Percentiles rank a stretch among this genome's conserved stretches.
These are phyloP conservation scores for Philypnodon macrostomus DNA, from an alignment of 2,797 vertebrate genomes.

Conservation along the genomic window DNA sequence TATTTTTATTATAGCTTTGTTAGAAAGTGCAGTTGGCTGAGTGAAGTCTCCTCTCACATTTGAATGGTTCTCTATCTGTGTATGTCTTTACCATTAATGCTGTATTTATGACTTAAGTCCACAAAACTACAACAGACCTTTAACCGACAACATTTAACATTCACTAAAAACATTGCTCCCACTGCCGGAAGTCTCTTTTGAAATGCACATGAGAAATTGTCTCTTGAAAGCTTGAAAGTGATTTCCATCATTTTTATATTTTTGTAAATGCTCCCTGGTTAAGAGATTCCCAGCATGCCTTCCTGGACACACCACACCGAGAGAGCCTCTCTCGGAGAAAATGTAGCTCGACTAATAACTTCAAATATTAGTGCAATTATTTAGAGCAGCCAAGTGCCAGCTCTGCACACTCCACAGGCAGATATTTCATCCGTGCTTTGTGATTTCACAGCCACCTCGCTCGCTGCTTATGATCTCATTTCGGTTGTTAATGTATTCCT, in stretches of 20 bases:
- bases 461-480: conserved; percentile 70
- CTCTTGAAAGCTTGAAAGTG: conserved; percentile 49
- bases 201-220: conserved; percentile 43
- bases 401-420: conserved; percentile 49
- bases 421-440: conserved; percentile 65
- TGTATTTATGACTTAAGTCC: neutral
- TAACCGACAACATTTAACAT: conserved; percentile 19
- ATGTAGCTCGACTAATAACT: conserved; percentile 73
- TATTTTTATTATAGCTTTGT: too few species aligned
- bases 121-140: conserved; percentile 14
- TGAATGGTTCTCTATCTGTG: too few species aligned
- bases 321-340: conserved; percentile 55
- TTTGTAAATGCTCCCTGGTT: conserved; percentile 44
- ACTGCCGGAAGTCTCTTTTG: conserved; percentile 11
- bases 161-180: conserved; percentile 10
- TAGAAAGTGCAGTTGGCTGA: too few species aligned
- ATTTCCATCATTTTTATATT: conserved; percentile 53
- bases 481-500: conserved; percentile 70
- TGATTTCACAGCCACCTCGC: conserved; percentile 69
- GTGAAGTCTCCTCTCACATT: too few species aligned
- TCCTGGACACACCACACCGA: conserved; percentile 47
- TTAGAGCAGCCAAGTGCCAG: conserved; percentile 56
- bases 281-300: conserved; percentile 48
- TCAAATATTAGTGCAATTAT: conserved; percentile 69
- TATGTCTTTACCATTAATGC: too few species aligned